phyloP scores from a whole-genome alignment of 2,888 invertebrate genomes.

The Hoplodrina blanda region DNA sequence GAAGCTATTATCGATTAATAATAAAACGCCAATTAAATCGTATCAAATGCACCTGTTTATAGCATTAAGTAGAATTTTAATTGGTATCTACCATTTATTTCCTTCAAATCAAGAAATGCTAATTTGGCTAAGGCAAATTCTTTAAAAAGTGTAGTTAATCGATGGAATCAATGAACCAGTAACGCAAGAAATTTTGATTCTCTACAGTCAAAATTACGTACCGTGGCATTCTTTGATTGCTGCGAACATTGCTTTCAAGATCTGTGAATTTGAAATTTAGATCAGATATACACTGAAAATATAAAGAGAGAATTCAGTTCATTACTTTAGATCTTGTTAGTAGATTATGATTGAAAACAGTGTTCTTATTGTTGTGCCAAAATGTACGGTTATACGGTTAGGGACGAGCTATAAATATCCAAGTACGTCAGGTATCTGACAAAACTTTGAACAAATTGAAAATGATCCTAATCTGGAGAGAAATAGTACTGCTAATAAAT shows the following conservation, averaged over 20 bases:
- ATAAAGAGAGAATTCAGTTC: conserved; percentile 43
- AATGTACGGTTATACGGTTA: conserved; percentile 69
- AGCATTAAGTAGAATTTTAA: conserved; percentile 15
- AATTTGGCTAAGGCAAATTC: conserved; percentile 26
- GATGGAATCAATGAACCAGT: conserved; percentile 43
- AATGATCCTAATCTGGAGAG: conserved; percentile 52
- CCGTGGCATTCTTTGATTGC: conserved; percentile 55
- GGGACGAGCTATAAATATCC: conserved; percentile 55
- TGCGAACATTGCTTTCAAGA: conserved; percentile 44
- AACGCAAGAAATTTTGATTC: conserved; percentile 55
- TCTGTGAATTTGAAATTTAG: conserved; percentile 34
- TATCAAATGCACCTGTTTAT: conserved; percentile 18
- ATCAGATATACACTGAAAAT: conserved; percentile 47
- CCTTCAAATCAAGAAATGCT: conserved; percentile 19
- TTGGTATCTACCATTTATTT: conserved; percentile 10
- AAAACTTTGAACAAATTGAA: conserved; percentile 60
- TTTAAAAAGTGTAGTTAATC: conserved; percentile 47
- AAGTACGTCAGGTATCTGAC: conserved; percentile 69
- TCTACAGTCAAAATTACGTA: conserved; percentile 37
- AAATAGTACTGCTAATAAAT: conserved; percentile 44
- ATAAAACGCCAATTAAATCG: conserved; percentile 24
- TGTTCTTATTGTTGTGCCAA: conserved; percentile 71
- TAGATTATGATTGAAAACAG: conserved; percentile 65
- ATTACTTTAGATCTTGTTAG: conserved; percentile 56
- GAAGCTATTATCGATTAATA: conserved; percentile 15